These are phyloP conservation scores for Drosophila anomalata DNA, from an alignment of 2,888 invertebrate species.

Conservation along the genomic window DNA sequence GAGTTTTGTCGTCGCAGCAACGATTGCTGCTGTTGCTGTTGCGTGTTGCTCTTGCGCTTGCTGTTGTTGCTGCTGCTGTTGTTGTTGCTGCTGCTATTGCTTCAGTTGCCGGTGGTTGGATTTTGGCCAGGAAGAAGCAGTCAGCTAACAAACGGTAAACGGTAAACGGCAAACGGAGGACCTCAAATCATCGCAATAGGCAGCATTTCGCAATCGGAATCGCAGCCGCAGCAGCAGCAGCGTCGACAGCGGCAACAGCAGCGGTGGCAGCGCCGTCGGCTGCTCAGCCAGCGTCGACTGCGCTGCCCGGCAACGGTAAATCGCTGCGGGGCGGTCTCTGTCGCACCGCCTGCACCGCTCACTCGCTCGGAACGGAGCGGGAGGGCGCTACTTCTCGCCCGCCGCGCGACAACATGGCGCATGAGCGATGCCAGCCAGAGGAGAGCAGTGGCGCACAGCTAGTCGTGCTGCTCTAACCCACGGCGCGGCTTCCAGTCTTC, in stretches of 20 bases:
- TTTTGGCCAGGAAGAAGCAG: constrained; percentile 30
- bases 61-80: constrained; percentile 22
- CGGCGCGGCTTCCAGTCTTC: constrained; percentile 50
- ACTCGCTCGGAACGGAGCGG: constrained; percentile 5
- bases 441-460: constrained; percentile 18
- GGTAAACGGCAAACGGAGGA: constrained; percentile 31
- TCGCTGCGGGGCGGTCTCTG: constrained; percentile 63
- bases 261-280: constrained; percentile 10
- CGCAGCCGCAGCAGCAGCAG: constrained; percentile 17
- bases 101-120: constrained; percentile 49
- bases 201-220: constrained; percentile 40
- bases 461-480: constrained; percentile 49
- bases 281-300: constrained; percentile 26
- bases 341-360: constrained; percentile 57
- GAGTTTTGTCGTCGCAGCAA: constrained; percentile 79
- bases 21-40: constrained; percentile 24
- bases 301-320: constrained; percentile 72
- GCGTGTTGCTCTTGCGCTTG: constrained; percentile 37
- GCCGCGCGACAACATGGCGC: constrained; percentile 77
- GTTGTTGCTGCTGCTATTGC: constrained; percentile 37
- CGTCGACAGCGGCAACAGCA: constrained; percentile 26
- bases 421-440: constrained; percentile 53
- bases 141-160: constrained; percentile 41
- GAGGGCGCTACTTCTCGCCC: constrained; percentile 29
- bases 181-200: constrained; percentile 43